A percentile compares a stretch with the other conserved stretches of the same genome.
These are phyloP conservation scores for Botia almorhae DNA, from an alignment of 2,797 vertebrate species.

Conservation along the genomic window DNA sequence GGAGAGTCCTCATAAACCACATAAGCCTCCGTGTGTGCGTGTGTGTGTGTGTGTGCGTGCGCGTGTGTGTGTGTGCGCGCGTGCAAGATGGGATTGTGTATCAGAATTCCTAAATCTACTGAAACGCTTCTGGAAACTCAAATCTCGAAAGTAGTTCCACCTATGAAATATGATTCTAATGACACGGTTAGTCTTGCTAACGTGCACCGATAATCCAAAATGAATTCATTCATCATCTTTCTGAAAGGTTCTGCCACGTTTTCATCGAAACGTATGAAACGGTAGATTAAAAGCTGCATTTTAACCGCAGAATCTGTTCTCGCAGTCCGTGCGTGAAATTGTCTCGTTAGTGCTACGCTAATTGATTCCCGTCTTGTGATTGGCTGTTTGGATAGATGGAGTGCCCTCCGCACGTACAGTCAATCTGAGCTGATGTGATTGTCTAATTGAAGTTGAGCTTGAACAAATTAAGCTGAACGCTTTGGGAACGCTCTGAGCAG, in stretches of 20 bases:
- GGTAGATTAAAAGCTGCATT: slow-evolving; percentile 45
- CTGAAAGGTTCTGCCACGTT: slow-evolving; percentile 8
- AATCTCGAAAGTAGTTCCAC: not conserved
- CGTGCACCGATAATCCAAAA: slow-evolving; percentile 3
- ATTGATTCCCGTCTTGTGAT: slow-evolving; percentile 71
- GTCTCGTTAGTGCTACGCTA: slow-evolving; percentile 63
- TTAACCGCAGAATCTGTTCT: slow-evolving; percentile 23
- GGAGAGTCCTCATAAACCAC: too few species aligned
- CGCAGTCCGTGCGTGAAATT: slow-evolving; percentile 57
- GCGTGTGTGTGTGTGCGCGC: too few species aligned
- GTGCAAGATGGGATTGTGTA: not conserved
- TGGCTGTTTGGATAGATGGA: slow-evolving; percentile 67
- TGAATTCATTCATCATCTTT: slow-evolving; percentile 17
- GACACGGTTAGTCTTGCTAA: not conserved
- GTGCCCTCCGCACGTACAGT: slow-evolving; percentile 52
- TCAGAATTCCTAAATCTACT: not conserved
- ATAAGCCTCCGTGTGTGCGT: too few species aligned
- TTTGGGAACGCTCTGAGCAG: slow-evolving; percentile 1
- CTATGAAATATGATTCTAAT: slow-evolving; percentile 9
- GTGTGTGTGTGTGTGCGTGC: not conserved
- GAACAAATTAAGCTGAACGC: slow-evolving; percentile 58
- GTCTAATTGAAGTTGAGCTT: slow-evolving; percentile 68
- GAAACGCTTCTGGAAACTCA: slow-evolving; percentile 3
- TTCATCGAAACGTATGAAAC: slow-evolving; percentile 40
- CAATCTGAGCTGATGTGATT: slow-evolving; percentile 64